Percentiles rank a stretch among this genome's conserved stretches.
Evolutionary conservation across 2,797 vertebrate genomes (phyloP).

Genomic region (Lacerta bilineata): DNA sequence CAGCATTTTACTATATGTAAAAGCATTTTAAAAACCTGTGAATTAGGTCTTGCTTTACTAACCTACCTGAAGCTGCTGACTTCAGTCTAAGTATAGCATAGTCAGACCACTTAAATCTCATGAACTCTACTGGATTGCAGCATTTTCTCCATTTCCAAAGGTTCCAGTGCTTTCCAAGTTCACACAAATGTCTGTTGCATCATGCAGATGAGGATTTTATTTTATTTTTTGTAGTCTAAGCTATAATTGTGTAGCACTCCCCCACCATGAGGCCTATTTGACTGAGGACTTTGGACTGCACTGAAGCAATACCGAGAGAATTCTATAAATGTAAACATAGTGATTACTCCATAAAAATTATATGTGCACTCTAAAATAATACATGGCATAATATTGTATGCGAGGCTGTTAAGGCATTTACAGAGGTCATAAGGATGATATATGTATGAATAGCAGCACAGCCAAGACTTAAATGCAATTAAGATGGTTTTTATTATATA

Average conservation of each 20-base stretch:
- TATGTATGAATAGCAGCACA: conserved; percentile 19
- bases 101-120: not conserved
- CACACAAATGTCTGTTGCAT: conserved; percentile 30
- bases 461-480: conserved; percentile 56
- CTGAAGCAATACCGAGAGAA: conserved; percentile 28
- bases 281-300: not conserved
- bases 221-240: conserved; percentile 36
- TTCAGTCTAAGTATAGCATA: not conserved
- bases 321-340: conserved; percentile 50
- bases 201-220: not conserved
- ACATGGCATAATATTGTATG: conserved; percentile 28
- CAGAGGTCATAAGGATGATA: conserved; percentile 37
- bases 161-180: not conserved
- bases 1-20: not conserved
- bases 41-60: not conserved
- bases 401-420: conserved; percentile 40
- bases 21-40: not conserved
- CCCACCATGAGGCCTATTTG: not conserved
- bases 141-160: conserved; percentile 19
- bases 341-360: conserved; percentile 49
- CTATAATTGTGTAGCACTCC: conserved; percentile 8
- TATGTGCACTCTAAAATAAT: conserved; percentile 35
- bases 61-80: not conserved
- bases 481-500: conserved; percentile 47
- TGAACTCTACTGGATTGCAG: not conserved